Conservation (phyloP, 2,797 vertebrate species). For the Gila robusta region DNA sequence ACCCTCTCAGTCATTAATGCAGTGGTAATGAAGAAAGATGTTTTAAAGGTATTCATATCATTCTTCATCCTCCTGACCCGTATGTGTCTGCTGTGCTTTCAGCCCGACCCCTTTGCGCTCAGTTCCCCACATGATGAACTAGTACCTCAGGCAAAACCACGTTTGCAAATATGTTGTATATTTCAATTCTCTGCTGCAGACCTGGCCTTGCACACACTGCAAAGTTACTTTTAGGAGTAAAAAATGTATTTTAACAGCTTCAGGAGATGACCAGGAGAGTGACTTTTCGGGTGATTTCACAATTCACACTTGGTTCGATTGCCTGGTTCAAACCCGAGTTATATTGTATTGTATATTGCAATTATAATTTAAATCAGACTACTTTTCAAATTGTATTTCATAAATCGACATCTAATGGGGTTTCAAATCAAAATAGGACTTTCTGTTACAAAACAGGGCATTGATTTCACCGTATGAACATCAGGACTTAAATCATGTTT, state of each 20-base stretch:
- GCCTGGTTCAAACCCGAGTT: too few relatives aligned
- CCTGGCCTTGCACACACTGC: not conserved
- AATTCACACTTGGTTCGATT: too few relatives aligned
- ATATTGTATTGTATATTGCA: too few relatives aligned
- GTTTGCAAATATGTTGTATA: not conserved
- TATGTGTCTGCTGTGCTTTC: not conserved
- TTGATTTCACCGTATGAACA: too few relatives aligned
- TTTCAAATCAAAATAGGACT: too few relatives aligned
- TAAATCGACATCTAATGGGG: too few relatives aligned
- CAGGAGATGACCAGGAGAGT: not conserved
- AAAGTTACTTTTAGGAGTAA: too few relatives aligned
- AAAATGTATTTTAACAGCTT: not conserved
- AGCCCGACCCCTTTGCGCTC: not conserved
- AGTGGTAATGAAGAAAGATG: not conserved
- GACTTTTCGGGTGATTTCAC: too few relatives aligned
- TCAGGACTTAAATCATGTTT: too few relatives aligned
- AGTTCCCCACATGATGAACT: not conserved
- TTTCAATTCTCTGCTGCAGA: not conserved
- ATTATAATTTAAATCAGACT: too few relatives aligned
- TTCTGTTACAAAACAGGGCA: too few relatives aligned
- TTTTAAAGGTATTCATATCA: conserved; percentile 30
- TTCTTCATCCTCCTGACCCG: not conserved
- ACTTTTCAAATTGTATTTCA: too few relatives aligned
- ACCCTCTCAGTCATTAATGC: not conserved
- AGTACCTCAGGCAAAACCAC: not conserved